These are phyloP conservation scores for Chaetodon trifascialis DNA, from an alignment of 2,113 vertebrate genomes.

Conservation along the genomic window DNA sequence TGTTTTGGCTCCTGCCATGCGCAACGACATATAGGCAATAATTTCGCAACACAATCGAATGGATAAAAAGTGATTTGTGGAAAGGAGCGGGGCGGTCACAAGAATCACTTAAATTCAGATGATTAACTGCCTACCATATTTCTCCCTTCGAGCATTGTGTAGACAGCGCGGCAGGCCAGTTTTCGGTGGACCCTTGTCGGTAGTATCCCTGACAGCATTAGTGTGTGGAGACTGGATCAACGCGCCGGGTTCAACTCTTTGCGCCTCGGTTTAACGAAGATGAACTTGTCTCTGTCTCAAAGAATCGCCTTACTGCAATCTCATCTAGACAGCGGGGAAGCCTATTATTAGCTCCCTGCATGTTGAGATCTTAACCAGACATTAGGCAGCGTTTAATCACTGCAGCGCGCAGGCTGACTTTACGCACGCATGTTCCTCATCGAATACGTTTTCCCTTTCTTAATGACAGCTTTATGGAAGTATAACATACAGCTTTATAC, in stretches of 20 bases:
- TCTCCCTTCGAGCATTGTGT: slow-evolving; percentile 51
- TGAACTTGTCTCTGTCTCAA: slow-evolving; percentile 74
- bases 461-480: background rate
- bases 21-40: background rate
- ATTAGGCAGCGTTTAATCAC: slow-evolving; percentile 71
- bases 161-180: slow-evolving; percentile 60
- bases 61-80: background rate
- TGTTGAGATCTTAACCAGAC: slow-evolving; percentile 55
- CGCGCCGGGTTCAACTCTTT: slow-evolving; percentile 68
- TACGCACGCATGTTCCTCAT: background rate
- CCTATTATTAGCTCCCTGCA: slow-evolving; percentile 77
- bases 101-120: background rate
- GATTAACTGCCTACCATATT: slow-evolving; percentile 73
- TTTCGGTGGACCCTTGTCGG: slow-evolving; percentile 59
- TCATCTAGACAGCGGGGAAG: slow-evolving; percentile 65
- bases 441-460: background rate
- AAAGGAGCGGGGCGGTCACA: background rate
- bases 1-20: background rate
- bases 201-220: slow-evolving; percentile 72
- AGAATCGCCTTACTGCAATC: slow-evolving; percentile 79
- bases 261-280: slow-evolving; percentile 78
- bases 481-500: background rate
- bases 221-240: slow-evolving; percentile 61
- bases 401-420: slow-evolving; percentile 17
- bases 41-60: background rate